Evolutionary conservation across 2,888 invertebrate genomes (phyloP).

Genomic region (Drosophila cognata): DNA sequence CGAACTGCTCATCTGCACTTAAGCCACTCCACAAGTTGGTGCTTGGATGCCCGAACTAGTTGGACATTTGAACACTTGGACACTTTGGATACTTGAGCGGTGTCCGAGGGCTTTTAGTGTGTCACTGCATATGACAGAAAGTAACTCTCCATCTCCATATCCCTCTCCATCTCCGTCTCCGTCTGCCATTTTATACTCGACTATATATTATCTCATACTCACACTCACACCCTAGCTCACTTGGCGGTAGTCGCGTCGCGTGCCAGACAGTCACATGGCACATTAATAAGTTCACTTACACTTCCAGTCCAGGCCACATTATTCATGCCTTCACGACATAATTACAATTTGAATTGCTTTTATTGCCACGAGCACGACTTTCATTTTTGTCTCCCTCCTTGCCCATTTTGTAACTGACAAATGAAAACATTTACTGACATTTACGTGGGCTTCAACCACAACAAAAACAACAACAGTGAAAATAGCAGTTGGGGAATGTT

Average conservation of each 20-base stretch:
- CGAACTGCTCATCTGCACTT: slow-evolving; percentile 63
- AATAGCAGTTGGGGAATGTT: slow-evolving; percentile 15
- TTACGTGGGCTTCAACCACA: slow-evolving; percentile 57
- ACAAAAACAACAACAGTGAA: slow-evolving; percentile 15
- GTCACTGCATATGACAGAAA: slow-evolving; percentile 54
- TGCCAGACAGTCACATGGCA: slow-evolving; percentile 54
- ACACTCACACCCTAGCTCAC: slow-evolving; percentile 9
- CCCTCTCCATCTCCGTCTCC: slow-evolving; percentile 17
- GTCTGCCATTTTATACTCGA: slow-evolving; percentile 14
- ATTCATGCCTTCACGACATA: slow-evolving; percentile 75
- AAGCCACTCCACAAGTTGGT: slow-evolving; percentile 48
- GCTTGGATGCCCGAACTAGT: slow-evolving; percentile 29
- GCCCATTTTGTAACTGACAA: slow-evolving; percentile 66
- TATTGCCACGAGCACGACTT: slow-evolving; percentile 61
- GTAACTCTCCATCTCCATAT: slow-evolving; percentile 21
- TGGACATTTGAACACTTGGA: slow-evolving; percentile 36
- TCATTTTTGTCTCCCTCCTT: slow-evolving; percentile 42
- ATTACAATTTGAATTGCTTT: slow-evolving; percentile 78
- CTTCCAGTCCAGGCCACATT: slow-evolving; percentile 72
- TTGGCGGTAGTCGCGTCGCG: slow-evolving; percentile 46
- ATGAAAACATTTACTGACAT: slow-evolving; percentile 76
- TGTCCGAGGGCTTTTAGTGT: slow-evolving; percentile 34
- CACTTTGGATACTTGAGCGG: slow-evolving; percentile 50
- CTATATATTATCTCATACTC: slow-evolving; percentile 26
- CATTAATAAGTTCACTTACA: slow-evolving; percentile 76